A percentile compares a stretch with the other conserved stretches of the same genome.
Conservation (phyloP, 92 coral and sea anemone species). For the Siderastrea radians region DNA sequence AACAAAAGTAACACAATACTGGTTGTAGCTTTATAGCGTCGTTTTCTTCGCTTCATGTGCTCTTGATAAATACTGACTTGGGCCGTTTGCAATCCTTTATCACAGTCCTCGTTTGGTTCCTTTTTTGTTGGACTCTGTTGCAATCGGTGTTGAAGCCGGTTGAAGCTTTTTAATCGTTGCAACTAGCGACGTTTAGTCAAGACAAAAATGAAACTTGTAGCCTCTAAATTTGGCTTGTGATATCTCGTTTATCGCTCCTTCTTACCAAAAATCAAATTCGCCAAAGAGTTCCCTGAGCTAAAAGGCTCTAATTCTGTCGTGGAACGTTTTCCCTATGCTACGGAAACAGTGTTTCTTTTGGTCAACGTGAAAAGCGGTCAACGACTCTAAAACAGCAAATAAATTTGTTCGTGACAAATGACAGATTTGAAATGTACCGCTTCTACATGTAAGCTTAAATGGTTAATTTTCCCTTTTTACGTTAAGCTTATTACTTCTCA, state of each 20-base stretch:
- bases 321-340: neutral
- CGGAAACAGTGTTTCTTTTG: neutral
- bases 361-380: neutral
- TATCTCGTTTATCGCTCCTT: neutral
- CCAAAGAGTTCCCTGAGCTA: neutral
- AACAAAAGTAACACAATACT: conserved; percentile 76
- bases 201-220: too few relatives aligned
- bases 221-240: neutral
- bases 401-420: neutral
- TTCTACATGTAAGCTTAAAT: neutral
- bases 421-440: neutral
- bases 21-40: conserved; percentile 54
- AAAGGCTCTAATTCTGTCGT: neutral
- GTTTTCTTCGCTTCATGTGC: conserved; percentile 53
- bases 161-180: neutral
- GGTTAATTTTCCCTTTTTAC: neutral
- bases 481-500: neutral
- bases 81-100: neutral
- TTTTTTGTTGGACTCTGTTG: neutral
- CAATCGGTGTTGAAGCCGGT: neutral
- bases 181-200: neutral
- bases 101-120: neutral
- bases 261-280: neutral
- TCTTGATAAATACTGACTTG: neutral
- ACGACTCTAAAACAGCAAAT: neutral